These are phyloP conservation scores for Crocuta crocuta DNA, from an alignment of 2,113 vertebrate species.

Conservation along the genomic window DNA sequence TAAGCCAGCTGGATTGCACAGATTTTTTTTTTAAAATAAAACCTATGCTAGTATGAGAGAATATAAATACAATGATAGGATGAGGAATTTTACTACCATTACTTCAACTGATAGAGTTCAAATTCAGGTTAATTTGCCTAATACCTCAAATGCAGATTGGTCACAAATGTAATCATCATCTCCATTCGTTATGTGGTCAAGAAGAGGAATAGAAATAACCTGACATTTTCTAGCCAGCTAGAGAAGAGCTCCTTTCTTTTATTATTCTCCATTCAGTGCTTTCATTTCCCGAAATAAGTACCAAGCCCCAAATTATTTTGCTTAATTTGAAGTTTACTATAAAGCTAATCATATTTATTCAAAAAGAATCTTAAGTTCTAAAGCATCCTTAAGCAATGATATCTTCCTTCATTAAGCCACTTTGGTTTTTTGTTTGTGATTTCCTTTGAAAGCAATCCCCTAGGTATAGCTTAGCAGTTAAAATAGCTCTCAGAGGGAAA, in stretches of 20 bases:
- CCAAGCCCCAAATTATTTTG: neutral
- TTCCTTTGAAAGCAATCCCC: neutral
- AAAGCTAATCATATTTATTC: neutral
- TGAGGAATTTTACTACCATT: constrained; percentile 30
- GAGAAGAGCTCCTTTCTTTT: neutral
- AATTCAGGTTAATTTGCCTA: constrained; percentile 42
- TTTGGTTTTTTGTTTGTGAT: neutral
- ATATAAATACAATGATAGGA: neutral
- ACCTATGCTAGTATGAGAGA: neutral
- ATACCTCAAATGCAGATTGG: constrained; percentile 12
- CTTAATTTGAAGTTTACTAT: neutral
- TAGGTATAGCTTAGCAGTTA: neutral
- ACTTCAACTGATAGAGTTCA: constrained; percentile 48
- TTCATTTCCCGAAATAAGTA: neutral
- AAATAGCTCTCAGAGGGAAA: neutral
- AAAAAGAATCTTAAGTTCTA: neutral
- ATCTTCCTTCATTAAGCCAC: neutral
- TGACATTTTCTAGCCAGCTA: neutral
- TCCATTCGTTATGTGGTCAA: neutral
- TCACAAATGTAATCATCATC: neutral
- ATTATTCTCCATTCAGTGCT: too few species aligned
- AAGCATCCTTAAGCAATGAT: neutral
- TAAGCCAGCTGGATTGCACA: neutral
- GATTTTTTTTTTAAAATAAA: neutral
- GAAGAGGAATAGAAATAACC: neutral